A percentile compares a stretch with the other conserved stretches of the same genome.
These are phyloP conservation scores for Invenusta paracnida DNA, from an alignment of 2,888 invertebrate species.

Conservation along the genomic window DNA sequence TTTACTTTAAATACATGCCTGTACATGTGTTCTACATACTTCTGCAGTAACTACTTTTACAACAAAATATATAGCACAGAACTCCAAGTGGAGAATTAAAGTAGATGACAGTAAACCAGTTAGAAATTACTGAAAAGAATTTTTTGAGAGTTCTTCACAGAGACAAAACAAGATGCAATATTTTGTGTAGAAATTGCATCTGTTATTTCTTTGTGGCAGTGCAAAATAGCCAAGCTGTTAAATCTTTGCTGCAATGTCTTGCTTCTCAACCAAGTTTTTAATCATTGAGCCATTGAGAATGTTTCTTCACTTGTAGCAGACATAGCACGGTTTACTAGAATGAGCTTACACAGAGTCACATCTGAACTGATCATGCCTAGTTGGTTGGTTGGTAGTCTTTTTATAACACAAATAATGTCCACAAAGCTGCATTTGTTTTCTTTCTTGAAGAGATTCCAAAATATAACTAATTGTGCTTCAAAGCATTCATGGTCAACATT, in stretches of 20 bases:
- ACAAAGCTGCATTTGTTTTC: constrained; percentile 18
- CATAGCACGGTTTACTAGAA: constrained; percentile 4
- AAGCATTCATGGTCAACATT: constrained; percentile 9
- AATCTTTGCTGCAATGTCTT: constrained; percentile 13
- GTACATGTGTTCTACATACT: constrained; percentile 18
- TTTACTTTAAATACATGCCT: constrained; percentile 20
- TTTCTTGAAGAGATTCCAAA: constrained; percentile 14
- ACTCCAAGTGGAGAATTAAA: constrained; percentile 19
- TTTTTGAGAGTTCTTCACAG: constrained; percentile 12
- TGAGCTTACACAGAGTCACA: constrained; percentile 26
- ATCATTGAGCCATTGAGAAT: constrained; percentile 10
- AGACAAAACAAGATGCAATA: constrained; percentile 18
- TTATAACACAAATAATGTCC: constrained; percentile 26
- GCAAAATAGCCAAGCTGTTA: constrained; percentile 25
- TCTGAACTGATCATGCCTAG: constrained; percentile 15
- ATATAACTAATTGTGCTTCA: neutral
- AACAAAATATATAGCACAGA: constrained; percentile 26
- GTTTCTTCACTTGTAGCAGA: constrained; percentile 21
- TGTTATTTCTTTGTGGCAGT: constrained; percentile 18
- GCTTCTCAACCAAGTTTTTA: constrained; percentile 17
- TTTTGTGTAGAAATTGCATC: constrained; percentile 17
- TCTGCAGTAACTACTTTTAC: constrained; percentile 25
- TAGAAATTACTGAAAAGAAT: constrained; percentile 24
- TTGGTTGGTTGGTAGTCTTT: constrained; percentile 25
- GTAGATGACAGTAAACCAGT: constrained; percentile 21